Base-by-base conservation (phyloP, 2,797 vertebrate species). In the Poeciliopsis presidionis region DNA sequence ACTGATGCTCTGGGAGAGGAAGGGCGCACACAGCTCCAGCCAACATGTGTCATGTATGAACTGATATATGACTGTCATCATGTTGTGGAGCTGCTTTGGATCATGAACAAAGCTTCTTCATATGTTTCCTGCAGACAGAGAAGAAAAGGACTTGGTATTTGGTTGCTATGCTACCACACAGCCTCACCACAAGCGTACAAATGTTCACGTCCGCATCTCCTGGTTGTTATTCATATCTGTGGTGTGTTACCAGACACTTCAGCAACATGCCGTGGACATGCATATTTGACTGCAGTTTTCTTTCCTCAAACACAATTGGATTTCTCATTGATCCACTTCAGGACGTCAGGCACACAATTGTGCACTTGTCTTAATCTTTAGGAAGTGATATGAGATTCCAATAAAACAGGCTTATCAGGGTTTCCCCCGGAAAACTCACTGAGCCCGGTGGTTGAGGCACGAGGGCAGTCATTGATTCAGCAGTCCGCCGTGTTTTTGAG, bases 11-110 rank as follows among this genome's bases (percentile, higher is more conserved):
- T 75, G 53, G 6, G 36, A 74, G 76, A 47, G 49, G 74, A 73
- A 73, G 70, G 80, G 55, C 70, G 67, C 28, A 20, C 39, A 22
- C 53, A 57, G 81, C 84, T 84, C 63, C 71, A 81, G 84, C 79
- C 83, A 82, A 82, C 86, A 89, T 89, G 84, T 79, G 73, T 87
- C 84, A 87, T 85, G 85, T 84, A 93, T 90, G 93, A 89, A 94
- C 90, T 91, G 86, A 93, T 90, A 86, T 91, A 89, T 76, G 74
- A 86, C 74, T 80, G 79, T 83, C 67, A 72, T 90, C 84, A 84
- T 84, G 81, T 84, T 83, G 73, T 80, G 78, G 80, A 84, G 84
- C 87, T 81, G 74, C 81, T 91, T 90, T 77, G 80, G 80, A 85
- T 77, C 63, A 80, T 16, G 16, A 74, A 75, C 8, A 22, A 39